These are phyloP conservation scores for Helostoma temminkii DNA, from an alignment of 2,797 vertebrate species.

Conservation along the genomic window DNA sequence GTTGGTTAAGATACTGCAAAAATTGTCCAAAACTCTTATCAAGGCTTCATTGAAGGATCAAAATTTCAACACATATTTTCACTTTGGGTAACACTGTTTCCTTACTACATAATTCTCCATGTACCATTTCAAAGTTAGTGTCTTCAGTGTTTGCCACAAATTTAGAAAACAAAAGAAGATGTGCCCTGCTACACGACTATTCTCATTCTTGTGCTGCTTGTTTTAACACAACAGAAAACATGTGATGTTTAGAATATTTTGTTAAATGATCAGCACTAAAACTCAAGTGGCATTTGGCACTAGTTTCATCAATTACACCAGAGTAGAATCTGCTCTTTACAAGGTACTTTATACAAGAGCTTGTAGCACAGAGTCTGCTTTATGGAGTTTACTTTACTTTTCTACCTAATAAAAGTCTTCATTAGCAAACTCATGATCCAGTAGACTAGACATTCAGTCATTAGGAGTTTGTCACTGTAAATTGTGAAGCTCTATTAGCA, in stretches of 20 bases:
- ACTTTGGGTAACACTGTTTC: too few relatives aligned
- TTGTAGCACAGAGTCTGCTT: constrained; percentile 4
- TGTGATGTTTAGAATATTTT: not conserved
- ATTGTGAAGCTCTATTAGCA: constrained; percentile 49
- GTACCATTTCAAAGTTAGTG: not conserved
- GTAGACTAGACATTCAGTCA: constrained; percentile 44
- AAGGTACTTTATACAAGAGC: constrained; percentile 14
- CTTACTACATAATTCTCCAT: not conserved
- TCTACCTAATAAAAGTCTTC: constrained; percentile 20
- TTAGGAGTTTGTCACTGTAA: constrained; percentile 60
- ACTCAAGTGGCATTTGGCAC: not conserved
- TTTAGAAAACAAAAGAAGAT: too few relatives aligned
- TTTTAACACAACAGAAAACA: constrained; percentile 11
- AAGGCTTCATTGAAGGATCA: not conserved
- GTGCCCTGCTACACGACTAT: too few relatives aligned
- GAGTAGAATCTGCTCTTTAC: constrained; percentile 10
- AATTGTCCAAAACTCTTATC: not conserved
- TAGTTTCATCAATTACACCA: not conserved
- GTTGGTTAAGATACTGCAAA: too few relatives aligned
- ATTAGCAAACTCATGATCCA: constrained; percentile 40
- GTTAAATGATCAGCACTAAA: not conserved
- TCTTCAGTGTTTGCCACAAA: too few relatives aligned
- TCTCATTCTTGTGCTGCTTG: not conserved
- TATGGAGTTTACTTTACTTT: too few relatives aligned
- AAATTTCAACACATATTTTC: too few relatives aligned